Conservation (phyloP, 2,113 vertebrate genomes). For the Tautogolabrus adspersus region DNA sequence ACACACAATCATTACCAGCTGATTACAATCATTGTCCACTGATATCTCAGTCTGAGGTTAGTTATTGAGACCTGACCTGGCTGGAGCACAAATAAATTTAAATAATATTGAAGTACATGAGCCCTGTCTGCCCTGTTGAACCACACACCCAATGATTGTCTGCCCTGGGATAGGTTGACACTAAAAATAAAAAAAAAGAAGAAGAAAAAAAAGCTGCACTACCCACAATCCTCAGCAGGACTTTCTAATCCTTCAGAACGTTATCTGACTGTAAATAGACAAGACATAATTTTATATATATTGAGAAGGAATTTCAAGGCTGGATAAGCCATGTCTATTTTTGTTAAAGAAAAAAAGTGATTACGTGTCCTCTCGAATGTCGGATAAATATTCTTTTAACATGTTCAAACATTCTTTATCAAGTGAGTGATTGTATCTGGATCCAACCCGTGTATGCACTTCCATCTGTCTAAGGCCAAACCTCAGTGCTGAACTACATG, state of each 20-base stretch:
- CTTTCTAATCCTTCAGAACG: slow-evolving; percentile 82
- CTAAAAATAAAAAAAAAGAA: slow-evolving; percentile 34
- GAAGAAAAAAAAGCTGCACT: slow-evolving; percentile 52
- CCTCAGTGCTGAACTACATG: slow-evolving; percentile 64
- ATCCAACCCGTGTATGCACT: slow-evolving; percentile 75
- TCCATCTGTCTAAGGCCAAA: slow-evolving; percentile 71
- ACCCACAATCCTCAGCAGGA: slow-evolving; percentile 75
- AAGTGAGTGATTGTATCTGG: slow-evolving; percentile 81
- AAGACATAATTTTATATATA: slow-evolving; percentile 83
- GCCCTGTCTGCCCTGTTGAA: slow-evolving; percentile 25
- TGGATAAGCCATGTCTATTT: slow-evolving; percentile 87
- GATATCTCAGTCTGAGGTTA: slow-evolving; percentile 18
- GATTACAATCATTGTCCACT: slow-evolving; percentile 64
- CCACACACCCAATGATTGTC: slow-evolving; percentile 39
- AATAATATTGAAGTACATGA: slow-evolving; percentile 15
- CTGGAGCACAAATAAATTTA: slow-evolving; percentile 47
- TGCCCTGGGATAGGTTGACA: slow-evolving; percentile 33
- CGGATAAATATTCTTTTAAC: slow-evolving; percentile 76
- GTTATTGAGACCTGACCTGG: slow-evolving; percentile 20
- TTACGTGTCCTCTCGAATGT: slow-evolving; percentile 81
- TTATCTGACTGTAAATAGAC: slow-evolving; percentile 85
- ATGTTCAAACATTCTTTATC: slow-evolving; percentile 77
- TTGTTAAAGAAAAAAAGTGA: slow-evolving; percentile 83
- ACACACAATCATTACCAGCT: slow-evolving; percentile 62
- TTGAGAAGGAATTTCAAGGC: slow-evolving; percentile 84